Base-by-base conservation (phyloP, 2,797 vertebrate genomes). In the Onychomys leucogaster region DNA sequence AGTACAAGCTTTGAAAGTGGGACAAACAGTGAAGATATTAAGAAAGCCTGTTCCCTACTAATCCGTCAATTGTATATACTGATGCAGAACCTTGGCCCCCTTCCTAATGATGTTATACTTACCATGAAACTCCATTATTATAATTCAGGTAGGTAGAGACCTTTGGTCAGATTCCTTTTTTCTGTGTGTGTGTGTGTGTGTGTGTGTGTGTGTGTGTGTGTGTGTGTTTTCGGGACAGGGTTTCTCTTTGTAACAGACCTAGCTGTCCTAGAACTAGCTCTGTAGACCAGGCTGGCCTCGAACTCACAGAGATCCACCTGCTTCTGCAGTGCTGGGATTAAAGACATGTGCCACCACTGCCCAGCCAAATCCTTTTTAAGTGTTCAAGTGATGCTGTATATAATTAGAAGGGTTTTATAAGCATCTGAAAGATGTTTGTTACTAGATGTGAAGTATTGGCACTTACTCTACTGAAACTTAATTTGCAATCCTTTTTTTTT, bases 51-150 rank as follows among this genome's bases (percentile, higher is more conserved):
- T 6, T 97, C 99, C 94, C 96, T 99, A 32, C 98, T 99, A 94
- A 99, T 99, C 97, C 98, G 99, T 78, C 99, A 99, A 95, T 98
- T 99, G 89, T 99, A 99, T 97, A 97, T 99, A 93, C 98, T 99
- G 43, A 98, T 99, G 99, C 99, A 99, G 98, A 99, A 99, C 98
- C 99, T 99, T 3, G 98, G 99, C 0, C 96, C 98, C 0, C 99
- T 99, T 83, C 99, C 99, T 55, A 98, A 96, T 34, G 98, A 99
- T 0, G 97, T 99, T 83, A 98, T 98, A 96, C 98, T 99, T 95
- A 99, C 99, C 97, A 99, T 99, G 99, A 99, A 99, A 95, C 99
- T 99, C 67, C 99, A 99, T 98, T 99, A 99, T 98, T 99, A 99
- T 69, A 99, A 99, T 6, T 98, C 99, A 32, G 98, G 99, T 99